Conservation (phyloP, 2,888 invertebrate genomes). For the Sarcophaga rosellei region DNA sequence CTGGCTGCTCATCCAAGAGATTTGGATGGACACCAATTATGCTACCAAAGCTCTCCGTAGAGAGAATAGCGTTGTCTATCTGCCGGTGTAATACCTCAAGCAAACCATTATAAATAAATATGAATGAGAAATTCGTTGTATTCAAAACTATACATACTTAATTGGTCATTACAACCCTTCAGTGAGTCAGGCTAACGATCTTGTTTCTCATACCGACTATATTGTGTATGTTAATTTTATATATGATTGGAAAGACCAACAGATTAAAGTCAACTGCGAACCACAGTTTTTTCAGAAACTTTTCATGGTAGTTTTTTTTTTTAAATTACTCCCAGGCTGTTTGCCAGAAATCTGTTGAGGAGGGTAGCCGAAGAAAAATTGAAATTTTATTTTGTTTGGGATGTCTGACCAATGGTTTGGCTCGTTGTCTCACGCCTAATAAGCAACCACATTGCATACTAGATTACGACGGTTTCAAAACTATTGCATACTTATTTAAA, state of each 20-base stretch:
- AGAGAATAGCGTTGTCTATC: no score
- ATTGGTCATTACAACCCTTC: background rate
- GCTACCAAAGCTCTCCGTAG: no score
- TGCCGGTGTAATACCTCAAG: no score
- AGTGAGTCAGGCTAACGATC: background rate
- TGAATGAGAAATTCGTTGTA: no score
- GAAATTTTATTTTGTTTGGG: background rate
- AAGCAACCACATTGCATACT: background rate
- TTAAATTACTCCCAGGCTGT: no score
- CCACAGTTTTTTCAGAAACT: background rate
- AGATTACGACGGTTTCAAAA: background rate
- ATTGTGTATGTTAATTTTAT: background rate
- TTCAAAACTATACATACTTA: no score
- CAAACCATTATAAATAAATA: no score
- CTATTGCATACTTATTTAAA: no score
- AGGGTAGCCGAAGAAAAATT: no score
- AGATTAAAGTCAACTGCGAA: background rate
- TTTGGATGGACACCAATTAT: no score
- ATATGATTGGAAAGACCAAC: background rate
- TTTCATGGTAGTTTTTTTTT: background rate
- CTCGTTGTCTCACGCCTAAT: background rate
- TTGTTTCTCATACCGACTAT: accelerated
- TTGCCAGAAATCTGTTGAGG: background rate
- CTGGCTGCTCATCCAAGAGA: no score
- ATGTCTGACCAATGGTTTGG: background rate